Percentiles rank a stretch among this genome's conserved stretches.
phyloP scores from a whole-genome alignment of 2,888 invertebrate genomes.

The Microlaimidae sp. region DNA sequence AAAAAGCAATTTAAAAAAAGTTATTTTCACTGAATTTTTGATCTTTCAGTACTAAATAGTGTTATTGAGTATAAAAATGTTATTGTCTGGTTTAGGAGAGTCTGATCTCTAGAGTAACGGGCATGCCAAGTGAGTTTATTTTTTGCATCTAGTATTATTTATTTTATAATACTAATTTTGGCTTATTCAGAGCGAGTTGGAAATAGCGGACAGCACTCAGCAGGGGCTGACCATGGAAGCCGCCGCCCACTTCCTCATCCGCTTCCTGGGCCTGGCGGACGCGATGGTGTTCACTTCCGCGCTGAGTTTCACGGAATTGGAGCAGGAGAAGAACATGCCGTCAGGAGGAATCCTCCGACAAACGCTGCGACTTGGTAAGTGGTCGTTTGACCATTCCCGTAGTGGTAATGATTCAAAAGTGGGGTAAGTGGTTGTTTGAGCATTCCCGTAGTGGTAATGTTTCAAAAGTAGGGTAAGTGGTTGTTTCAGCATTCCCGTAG shows the following conservation, averaged over 20 bases:
- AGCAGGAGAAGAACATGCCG: constrained; percentile 99
- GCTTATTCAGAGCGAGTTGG: constrained; percentile 71
- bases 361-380: constrained; percentile 58
- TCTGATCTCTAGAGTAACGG: too few relatives aligned
- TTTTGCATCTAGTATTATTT: constrained; percentile 6
- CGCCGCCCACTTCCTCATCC: constrained; percentile 89
- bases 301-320: constrained; percentile 86
- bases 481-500: too few relatives aligned
- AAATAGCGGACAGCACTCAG: constrained; percentile 93
- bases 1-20: too few relatives aligned
- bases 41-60: too few relatives aligned
- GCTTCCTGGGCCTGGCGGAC: constrained; percentile 94
- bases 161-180: constrained; percentile 1
- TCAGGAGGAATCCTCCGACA: constrained; percentile 94
- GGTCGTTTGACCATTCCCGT: background rate
- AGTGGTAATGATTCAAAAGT: background rate
- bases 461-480: too few relatives aligned
- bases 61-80: too few relatives aligned
- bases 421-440: background rate
- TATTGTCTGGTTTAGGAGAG: too few relatives aligned
- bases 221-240: constrained; percentile 89
- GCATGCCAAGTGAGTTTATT: too few relatives aligned
- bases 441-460: too few relatives aligned
- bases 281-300: constrained; percentile 94
- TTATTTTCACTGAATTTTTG: too few relatives aligned